These are phyloP conservation scores for Shargacucullia verbasci DNA, from an alignment of 2,888 invertebrate species.

Conservation along the genomic window DNA sequence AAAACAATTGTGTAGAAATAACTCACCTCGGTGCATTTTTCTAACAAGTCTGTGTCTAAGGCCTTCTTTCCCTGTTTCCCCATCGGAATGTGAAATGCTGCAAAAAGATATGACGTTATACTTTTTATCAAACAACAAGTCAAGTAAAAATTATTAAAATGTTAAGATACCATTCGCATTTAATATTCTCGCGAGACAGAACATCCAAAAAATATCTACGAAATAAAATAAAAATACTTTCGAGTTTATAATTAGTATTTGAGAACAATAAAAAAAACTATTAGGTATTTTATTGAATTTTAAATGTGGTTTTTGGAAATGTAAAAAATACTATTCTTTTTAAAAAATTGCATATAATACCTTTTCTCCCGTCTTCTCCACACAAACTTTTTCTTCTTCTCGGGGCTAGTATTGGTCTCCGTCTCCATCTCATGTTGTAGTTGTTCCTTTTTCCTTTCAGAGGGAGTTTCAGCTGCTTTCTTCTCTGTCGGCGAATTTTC, in stretches of 20 bases:
- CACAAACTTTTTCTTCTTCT: slow-evolving; percentile 82
- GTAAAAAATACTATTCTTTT: background rate
- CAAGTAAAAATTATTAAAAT: background rate
- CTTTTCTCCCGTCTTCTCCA: slow-evolving; percentile 83
- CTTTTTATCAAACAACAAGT: background rate
- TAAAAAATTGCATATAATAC: slow-evolving; percentile 52
- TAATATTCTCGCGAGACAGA: slow-evolving; percentile 1
- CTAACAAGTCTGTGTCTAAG: slow-evolving; percentile 82
- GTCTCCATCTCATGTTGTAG: slow-evolving; percentile 76
- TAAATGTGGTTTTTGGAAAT: too few relatives aligned
- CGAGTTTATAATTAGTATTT: slow-evolving; percentile 11
- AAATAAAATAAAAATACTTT: slow-evolving; percentile 26
- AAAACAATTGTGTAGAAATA: slow-evolving; percentile 16
- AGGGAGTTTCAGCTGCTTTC: slow-evolving; percentile 68
- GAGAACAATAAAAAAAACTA: background rate
- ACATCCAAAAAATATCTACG: slow-evolving; percentile 8
- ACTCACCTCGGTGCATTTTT: slow-evolving; percentile 84
- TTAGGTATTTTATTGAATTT: too few relatives aligned
- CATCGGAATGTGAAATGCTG: slow-evolving; percentile 75
- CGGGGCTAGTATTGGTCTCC: slow-evolving; percentile 84
- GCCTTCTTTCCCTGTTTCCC: slow-evolving; percentile 79
- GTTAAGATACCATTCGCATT: slow-evolving; percentile 12
- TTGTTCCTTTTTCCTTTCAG: slow-evolving; percentile 75
- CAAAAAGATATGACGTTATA: slow-evolving; percentile 29
- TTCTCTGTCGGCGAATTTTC: slow-evolving; percentile 72